Base-by-base conservation (phyloP, 2,797 vertebrate genomes). In the Ispidina picta region DNA sequence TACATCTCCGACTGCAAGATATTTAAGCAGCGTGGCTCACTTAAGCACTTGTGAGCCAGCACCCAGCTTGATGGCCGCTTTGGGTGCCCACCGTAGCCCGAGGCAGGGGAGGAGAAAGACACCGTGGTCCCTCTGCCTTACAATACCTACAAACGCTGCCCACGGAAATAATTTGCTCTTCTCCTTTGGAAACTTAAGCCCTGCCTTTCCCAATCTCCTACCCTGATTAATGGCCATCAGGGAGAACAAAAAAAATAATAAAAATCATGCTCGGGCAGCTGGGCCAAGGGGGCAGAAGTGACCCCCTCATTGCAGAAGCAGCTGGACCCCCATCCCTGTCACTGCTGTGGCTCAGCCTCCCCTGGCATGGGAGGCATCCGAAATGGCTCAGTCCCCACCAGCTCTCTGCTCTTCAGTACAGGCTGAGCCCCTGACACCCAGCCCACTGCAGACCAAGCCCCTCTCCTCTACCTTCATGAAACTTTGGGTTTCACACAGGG, bases 361-460 rank as follows among this genome's bases (percentile, higher is more conserved):
- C 1, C 33, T 2, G 6, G 54, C 33, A 78, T 0, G 0, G 31
- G n/a, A 29, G 28, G 31, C 71, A 78, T 4, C 59, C 0, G 1
- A 69, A 86, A n/a, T 0, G 0, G 37, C 48, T 81, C 6, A 0
- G 17, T 80, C 26, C 60, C 12, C 8, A 1, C 0, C 4, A 62
- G 43, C 22, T 35, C 29, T 19, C 37, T 49, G 43, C n/a, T 78
- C 17, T 31, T 43, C 3, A 7, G 51, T 0, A 54, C 10, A 46
- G 33, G 43, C 66, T 89, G 59, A 74, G 51, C 58, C 39, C 69
- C 58, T 2, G 0, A 17, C 63, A 52, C 39, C 35, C 49, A 58
- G 69, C n/a, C 20, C 3, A 1, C 56, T 63, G 44, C 66, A 72
- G 37, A 54, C 20, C 0, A 0, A 91, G n/a, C 29, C 29, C 48